Evolutionary conservation across 2,113 vertebrate species (phyloP).

Genomic region (Cacatua alba): DNA sequence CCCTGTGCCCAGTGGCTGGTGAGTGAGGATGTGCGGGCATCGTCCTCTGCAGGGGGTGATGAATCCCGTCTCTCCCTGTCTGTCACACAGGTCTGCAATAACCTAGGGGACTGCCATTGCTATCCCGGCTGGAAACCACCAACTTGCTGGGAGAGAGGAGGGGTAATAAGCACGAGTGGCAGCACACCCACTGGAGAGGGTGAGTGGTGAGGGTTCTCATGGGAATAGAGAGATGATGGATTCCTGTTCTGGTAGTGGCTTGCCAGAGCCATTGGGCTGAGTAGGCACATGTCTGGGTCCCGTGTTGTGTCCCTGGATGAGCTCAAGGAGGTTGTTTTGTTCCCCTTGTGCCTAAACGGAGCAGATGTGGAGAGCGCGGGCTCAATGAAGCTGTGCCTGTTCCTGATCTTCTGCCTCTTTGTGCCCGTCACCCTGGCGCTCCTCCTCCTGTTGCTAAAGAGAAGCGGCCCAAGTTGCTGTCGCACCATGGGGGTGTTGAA

Average conservation of each 20-base stretch:
- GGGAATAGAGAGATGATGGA: not conserved
- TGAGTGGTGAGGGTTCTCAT: not conserved
- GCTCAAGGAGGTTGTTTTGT: not conserved
- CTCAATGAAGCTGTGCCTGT: not conserved
- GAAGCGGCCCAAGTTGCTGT: not conserved
- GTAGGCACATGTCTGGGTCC: not conserved
- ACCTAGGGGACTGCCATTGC: constrained; percentile 12
- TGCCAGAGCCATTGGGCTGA: not conserved
- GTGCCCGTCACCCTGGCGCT: not conserved
- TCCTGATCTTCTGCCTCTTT: not conserved
- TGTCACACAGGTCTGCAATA: not conserved
- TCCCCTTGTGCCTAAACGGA: not conserved
- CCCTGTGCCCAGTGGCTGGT: not conserved
- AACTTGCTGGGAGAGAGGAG: not conserved
- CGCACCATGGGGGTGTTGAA: no score
- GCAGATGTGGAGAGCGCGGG: rapidly evolving
- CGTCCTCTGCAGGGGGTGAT: no score
- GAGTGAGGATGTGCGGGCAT: not conserved
- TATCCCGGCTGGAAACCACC: not conserved
- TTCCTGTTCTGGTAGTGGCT: not conserved
- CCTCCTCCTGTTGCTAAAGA: not conserved
- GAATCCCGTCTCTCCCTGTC: not conserved
- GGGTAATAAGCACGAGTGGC: not conserved
- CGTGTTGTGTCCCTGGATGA: not conserved
- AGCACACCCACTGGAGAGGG: not conserved